phyloP scores from a whole-genome alignment of 2,888 invertebrate species.

The Arrhopalites spinosus region DNA sequence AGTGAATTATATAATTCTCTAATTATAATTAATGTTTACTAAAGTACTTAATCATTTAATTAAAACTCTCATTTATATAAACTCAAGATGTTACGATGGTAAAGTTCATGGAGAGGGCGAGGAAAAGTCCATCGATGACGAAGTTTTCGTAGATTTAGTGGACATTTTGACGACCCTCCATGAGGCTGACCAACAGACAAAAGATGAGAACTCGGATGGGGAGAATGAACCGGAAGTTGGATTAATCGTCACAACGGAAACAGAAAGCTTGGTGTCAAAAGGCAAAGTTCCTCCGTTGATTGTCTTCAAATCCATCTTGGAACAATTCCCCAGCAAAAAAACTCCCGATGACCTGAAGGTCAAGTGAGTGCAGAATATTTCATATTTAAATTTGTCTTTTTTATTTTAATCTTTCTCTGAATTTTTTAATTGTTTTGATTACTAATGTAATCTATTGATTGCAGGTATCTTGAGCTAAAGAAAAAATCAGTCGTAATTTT shows the following conservation, averaged over 20 bases:
- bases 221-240: slow-evolving; percentile 47
- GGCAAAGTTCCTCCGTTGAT: slow-evolving; percentile 66
- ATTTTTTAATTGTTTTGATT: too few species aligned
- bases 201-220: too few species aligned
- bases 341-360: slow-evolving; percentile 34
- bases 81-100: slow-evolving; percentile 96
- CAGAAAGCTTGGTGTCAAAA: slow-evolving; percentile 38
- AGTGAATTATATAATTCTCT: too few species aligned
- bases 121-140: slow-evolving; percentile 91
- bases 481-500: slow-evolving; percentile 80
- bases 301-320: slow-evolving; percentile 87
- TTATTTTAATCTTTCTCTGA: too few species aligned
- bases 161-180: slow-evolving; percentile 67
- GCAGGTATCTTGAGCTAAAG: slow-evolving; percentile 81
- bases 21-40: too few species aligned
- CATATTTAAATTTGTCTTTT: too few species aligned
- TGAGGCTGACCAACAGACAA: slow-evolving; percentile 38
- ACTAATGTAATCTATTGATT: too few species aligned
- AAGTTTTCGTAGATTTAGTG: slow-evolving; percentile 88
- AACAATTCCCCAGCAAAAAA: slow-evolving; percentile 82
- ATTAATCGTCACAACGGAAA: slow-evolving; percentile 52
- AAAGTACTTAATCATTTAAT: too few species aligned
- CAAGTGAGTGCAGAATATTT: too few species aligned
- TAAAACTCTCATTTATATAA: too few species aligned
- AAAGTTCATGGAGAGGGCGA: slow-evolving; percentile 95